Conservation (phyloP, 2,113 vertebrate genomes). For the Ctenomys sociabilis region DNA sequence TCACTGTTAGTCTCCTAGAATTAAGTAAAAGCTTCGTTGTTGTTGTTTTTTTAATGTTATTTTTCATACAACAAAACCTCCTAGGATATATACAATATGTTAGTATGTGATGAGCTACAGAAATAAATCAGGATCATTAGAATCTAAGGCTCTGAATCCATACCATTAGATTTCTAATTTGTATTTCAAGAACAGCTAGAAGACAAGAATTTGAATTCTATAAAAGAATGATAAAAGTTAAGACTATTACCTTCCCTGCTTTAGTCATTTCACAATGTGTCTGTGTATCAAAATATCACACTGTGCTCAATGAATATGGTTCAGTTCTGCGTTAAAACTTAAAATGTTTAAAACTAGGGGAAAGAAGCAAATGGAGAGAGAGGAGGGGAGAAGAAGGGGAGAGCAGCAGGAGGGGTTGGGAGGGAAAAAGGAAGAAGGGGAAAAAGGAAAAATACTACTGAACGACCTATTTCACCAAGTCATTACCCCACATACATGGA, state of each 20-base stretch:
- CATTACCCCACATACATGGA: fast-evolving
- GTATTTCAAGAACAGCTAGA: background rate
- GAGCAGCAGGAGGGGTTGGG: too few relatives aligned
- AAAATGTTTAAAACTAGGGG: too few relatives aligned
- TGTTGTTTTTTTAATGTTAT: background rate
- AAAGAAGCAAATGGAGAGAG: too few relatives aligned
- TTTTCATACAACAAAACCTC: background rate
- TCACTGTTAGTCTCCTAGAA: background rate
- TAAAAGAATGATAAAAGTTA: background rate
- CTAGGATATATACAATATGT: background rate
- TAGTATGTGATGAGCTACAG: background rate
- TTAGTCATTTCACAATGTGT: background rate
- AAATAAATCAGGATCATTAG: background rate
- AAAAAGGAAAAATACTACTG: background rate
- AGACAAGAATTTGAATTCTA: background rate
- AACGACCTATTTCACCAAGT: background rate
- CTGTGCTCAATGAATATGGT: background rate
- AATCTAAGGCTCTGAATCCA: background rate
- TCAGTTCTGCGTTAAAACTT: background rate
- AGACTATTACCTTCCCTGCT: background rate
- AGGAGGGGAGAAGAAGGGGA: background rate
- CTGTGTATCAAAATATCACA: background rate
- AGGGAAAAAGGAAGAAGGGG: background rate
- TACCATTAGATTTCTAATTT: background rate
- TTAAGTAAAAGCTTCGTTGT: background rate